Conservation (phyloP, 2,888 invertebrate species). For the Dryobota labecula region DNA sequence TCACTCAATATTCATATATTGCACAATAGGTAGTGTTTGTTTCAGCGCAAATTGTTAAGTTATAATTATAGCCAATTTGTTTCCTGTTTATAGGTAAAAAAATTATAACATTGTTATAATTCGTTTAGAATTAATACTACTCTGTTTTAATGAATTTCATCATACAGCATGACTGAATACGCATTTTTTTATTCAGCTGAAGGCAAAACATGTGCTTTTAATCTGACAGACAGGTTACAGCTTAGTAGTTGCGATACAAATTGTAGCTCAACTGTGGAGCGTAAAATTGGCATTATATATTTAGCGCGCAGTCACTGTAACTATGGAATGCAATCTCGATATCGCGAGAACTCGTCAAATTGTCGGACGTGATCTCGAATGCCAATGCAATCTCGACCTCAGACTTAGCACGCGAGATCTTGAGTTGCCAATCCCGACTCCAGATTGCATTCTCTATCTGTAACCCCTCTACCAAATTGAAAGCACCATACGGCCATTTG, state of each 20-base stretch:
- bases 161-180: neutral
- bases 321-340: no score
- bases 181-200: neutral
- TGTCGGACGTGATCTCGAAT: no score
- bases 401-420: no score
- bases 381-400: no score
- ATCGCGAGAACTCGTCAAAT: no score
- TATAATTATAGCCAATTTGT: slow-evolving; percentile 17
- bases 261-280: neutral
- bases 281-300: neutral
- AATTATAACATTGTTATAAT: slow-evolving; percentile 29
- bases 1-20: neutral
- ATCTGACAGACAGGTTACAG: neutral
- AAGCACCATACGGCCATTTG: neutral
- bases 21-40: neutral
- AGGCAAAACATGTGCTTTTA: neutral
- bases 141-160: slow-evolving; percentile 13
- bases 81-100: slow-evolving; percentile 12
- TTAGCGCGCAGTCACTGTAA: neutral
- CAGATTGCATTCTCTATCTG: no score
- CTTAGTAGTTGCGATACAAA: neutral
- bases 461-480: neutral
- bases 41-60: neutral
- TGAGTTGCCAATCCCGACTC: no score
- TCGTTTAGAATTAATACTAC: slow-evolving; percentile 15